Evolutionary conservation across 1,140 invertebrate species (phyloP).

Genomic region (Saccostrea glomerata): DNA sequence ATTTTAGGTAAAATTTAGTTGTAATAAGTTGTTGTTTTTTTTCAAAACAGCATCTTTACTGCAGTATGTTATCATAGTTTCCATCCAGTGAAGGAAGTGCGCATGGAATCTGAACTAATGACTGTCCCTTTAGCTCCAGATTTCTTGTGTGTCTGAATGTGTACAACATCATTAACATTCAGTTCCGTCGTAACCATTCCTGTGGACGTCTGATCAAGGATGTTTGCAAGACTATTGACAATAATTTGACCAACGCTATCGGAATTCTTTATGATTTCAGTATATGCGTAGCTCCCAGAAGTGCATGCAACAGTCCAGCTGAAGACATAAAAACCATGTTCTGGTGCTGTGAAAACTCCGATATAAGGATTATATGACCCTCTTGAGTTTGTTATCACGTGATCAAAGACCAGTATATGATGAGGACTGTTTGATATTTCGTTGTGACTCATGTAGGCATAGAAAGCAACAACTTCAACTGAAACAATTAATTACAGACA

Average conservation of each 20-base stretch:
- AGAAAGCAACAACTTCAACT: not conserved
- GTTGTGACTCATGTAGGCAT: constrained; percentile 4
- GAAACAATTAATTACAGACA: not conserved
- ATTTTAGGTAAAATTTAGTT: no score
- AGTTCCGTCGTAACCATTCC: no score
- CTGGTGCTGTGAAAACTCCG: not conserved
- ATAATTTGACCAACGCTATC: not conserved
- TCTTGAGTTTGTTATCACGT: not conserved
- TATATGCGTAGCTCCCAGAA: not conserved
- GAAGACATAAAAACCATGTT: not conserved
- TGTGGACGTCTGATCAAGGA: no score
- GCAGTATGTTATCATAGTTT: no score
- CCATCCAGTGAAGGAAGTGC: no score
- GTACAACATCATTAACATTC: no score
- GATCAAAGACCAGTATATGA: not conserved
- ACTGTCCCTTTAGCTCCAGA: no score
- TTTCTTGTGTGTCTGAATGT: no score
- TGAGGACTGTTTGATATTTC: not conserved
- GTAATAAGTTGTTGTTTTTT: no score
- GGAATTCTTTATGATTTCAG: not conserved
- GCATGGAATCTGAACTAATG: no score
- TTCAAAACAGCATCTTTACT: no score
- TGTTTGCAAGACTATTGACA: not conserved
- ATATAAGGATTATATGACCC: not conserved
- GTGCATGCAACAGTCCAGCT: not conserved